Evolutionary conservation across 1,140 invertebrate species (phyloP).

Genomic region (Mizuhopecten yessoensis): DNA sequence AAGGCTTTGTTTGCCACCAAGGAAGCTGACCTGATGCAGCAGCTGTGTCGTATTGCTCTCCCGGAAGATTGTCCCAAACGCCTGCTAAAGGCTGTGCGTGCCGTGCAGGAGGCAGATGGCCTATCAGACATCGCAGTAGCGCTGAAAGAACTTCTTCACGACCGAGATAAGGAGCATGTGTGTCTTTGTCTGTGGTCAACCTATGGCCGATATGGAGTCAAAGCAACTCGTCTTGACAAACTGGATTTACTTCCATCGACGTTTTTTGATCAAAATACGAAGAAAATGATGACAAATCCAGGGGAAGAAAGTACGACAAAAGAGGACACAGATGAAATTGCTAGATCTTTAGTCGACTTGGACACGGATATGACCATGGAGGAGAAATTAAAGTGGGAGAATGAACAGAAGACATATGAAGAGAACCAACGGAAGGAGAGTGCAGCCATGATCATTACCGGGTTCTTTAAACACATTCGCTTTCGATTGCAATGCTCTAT

Average conservation of each 20-base stretch:
- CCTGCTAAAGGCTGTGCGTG: too few relatives aligned
- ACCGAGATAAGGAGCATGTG: too few relatives aligned
- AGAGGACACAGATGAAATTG: slow-evolving; percentile 49
- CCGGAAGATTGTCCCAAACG: too few relatives aligned
- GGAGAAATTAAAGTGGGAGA: slow-evolving; percentile 58
- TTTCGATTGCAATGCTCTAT: too few relatives aligned
- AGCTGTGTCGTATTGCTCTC: slow-evolving; percentile 56
- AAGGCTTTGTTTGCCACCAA: too few relatives aligned
- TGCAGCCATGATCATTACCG: slow-evolving; percentile 55
- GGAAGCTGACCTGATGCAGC: slow-evolving; percentile 62
- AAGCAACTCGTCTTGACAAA: not conserved
- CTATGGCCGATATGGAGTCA: slow-evolving; percentile 41
- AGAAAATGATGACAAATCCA: slow-evolving; percentile 21
- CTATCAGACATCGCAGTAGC: too few relatives aligned
- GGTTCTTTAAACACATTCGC: slow-evolving; percentile 49
- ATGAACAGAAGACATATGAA: slow-evolving; percentile 57
- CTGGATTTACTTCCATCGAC: not conserved
- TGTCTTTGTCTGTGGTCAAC: slow-evolving; percentile 59
- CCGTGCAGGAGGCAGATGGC: too few relatives aligned
- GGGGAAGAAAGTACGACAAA: not conserved
- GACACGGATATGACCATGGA: slow-evolving; percentile 55
- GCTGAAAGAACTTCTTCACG: too few relatives aligned
- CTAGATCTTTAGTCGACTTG: not conserved
- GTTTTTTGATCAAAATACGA: not conserved
- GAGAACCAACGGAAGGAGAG: slow-evolving; percentile 51